Evolutionary conservation across 2,888 invertebrate genomes (phyloP), one percentile per base, ranked within the genome.

Genomic region (Calameuta idolon): DNA sequence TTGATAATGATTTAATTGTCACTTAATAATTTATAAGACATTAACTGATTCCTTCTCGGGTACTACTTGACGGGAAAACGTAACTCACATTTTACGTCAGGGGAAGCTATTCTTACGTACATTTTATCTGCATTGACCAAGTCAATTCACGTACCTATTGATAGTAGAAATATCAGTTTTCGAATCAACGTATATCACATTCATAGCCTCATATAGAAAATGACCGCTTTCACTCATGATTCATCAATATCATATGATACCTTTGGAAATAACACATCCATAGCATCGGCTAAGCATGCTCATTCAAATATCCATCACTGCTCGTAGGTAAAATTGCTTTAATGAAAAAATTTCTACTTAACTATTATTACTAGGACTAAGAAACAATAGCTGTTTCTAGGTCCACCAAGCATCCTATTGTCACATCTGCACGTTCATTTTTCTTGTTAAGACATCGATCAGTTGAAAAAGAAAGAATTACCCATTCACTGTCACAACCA

Each of bases 211-310:
- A 55, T 71, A 30, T 31, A 71, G 71, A 71, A 71, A 71, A 71
- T 31, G 71, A 33, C 33, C 12, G 33, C 71, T 71, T 71, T 71
- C 71, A 71, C 31, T 30, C 3, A 15, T 71, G 71, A 71, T 71
- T 71, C 71, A 71, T 71, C 71, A 71, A 30, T 71, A 33, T 71
- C 71, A 71, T 71, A 31, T 71, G 31, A 55, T 55, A 55, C 23
- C 15, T 55, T 55, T 55, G 40, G 2, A 55, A 55, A 23, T 23
- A 55, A 55, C 40, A 55, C 23, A 55, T 55, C 23, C 15, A 55
- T 23, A 55, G 15, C 12, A 37, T 23, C 40, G 40, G 23, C 40
- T 9, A 55, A 55, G 9, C 23, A 55, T 23, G 23, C 5, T 23
- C 5, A 55, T 55, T 55, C 0, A 9, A 55, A 55, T 55, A 15